phyloP scores from a whole-genome alignment of 2,888 invertebrate species.

The Priocnemis perturbator region DNA sequence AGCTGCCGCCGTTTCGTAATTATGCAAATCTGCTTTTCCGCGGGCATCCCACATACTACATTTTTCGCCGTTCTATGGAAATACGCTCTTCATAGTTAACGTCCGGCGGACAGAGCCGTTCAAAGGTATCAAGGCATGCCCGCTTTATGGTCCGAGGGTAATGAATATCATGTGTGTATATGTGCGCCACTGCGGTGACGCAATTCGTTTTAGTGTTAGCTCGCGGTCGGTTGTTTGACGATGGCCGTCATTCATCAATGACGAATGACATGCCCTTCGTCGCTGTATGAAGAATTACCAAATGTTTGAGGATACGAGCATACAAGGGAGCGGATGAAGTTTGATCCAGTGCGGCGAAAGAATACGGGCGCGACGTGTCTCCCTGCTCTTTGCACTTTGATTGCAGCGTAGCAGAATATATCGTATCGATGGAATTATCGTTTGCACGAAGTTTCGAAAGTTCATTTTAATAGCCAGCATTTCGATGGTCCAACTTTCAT shows the following conservation, averaged over 20 bases:
- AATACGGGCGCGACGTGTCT: no score
- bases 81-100: slow-evolving; percentile 27
- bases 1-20: slow-evolving; percentile 61
- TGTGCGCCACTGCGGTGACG: not conserved
- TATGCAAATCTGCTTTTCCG: slow-evolving; percentile 61
- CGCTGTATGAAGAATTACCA: not conserved
- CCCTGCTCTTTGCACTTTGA: no score
- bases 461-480: no score
- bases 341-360: no score
- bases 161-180: slow-evolving; percentile 16
- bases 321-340: no score
- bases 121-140: slow-evolving; percentile 19
- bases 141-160: slow-evolving; percentile 7
- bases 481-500: no score
- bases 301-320: not conserved
- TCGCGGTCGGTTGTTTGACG: not conserved
- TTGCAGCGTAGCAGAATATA: no score
- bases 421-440: no score
- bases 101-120: slow-evolving; percentile 19
- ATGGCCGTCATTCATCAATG: slow-evolving; percentile 10
- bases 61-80: slow-evolving; percentile 36
- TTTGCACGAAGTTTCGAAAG: no score
- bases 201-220: slow-evolving; percentile 16
- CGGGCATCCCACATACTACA: slow-evolving; percentile 27
- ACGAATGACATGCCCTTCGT: not conserved